These are phyloP conservation scores for Choristoneura fumiferana DNA, from an alignment of 1,140 invertebrate genomes.

Conservation along the genomic window DNA sequence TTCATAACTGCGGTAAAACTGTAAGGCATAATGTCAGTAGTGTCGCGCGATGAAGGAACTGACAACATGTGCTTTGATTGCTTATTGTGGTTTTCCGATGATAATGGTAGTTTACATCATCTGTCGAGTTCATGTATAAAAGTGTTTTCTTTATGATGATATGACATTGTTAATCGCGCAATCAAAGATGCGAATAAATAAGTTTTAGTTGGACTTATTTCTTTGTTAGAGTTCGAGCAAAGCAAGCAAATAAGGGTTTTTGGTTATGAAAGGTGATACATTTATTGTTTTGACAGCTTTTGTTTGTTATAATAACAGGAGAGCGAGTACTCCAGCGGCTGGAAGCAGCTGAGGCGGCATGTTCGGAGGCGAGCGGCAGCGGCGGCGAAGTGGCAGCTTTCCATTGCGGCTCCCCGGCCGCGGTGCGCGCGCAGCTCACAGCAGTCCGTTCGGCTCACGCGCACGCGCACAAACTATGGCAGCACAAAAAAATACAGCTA, in stretches of 20 bases:
- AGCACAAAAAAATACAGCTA: conserved; percentile 93
- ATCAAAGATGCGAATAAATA: too few species aligned
- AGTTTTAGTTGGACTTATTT: too few species aligned
- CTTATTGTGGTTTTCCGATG: conserved; percentile 42
- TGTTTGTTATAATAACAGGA: conserved; percentile 46
- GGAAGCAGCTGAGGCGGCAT: conserved; percentile 60
- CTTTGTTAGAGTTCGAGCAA: too few species aligned
- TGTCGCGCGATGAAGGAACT: conserved; percentile 3
- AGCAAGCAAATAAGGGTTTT: too few species aligned
- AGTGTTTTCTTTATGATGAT: too few species aligned
- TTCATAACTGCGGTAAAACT: conserved; percentile 15
- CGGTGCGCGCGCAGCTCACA: conserved; percentile 65
- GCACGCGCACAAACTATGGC: conserved; percentile 95
- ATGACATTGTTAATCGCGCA: too few species aligned
- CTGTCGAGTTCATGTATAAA: too few species aligned
- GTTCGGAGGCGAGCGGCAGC: conserved; percentile 66
- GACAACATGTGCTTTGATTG: conserved; percentile 64
- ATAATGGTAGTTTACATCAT: conserved; percentile 50
- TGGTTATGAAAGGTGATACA: too few species aligned
- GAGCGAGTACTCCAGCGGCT: conserved; percentile 77
- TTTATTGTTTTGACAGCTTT: too few species aligned
- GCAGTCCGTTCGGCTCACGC: conserved; percentile 89
- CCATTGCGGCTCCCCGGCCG: conserved; percentile 67
- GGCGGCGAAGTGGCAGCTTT: conserved; percentile 70
- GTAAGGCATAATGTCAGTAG: conserved; percentile 1